Evolutionary conservation across 2,113 vertebrate genomes (phyloP).

Genomic region (Xerus inauris): DNA sequence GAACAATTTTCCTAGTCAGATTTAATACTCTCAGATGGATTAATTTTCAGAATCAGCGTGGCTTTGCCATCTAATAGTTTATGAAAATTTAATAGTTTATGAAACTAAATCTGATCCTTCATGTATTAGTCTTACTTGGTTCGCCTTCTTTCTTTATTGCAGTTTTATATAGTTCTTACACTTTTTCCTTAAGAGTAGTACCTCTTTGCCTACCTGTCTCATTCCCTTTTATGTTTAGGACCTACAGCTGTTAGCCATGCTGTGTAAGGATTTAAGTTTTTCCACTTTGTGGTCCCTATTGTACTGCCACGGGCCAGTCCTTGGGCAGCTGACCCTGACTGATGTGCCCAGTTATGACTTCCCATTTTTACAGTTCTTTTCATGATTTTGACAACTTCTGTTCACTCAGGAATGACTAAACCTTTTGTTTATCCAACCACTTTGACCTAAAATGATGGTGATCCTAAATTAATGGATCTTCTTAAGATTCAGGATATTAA

Average conservation of each 20-base stretch:
- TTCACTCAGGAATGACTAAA: neutral
- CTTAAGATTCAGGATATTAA: neutral
- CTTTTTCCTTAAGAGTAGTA: neutral
- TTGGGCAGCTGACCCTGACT: neutral
- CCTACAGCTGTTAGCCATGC: neutral
- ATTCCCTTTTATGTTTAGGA: neutral
- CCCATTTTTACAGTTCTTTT: neutral
- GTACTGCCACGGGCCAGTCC: neutral
- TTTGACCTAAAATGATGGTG: neutral
- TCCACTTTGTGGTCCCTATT: neutral
- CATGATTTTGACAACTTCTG: neutral
- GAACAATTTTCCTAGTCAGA: neutral
- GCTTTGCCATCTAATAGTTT: neutral
- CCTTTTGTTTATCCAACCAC: neutral
- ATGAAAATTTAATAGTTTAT: conserved; percentile 2
- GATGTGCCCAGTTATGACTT: neutral
- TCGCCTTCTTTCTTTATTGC: neutral
- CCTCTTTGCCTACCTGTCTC: neutral
- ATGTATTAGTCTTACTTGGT: neutral
- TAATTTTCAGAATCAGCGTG: neutral
- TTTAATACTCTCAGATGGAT: neutral
- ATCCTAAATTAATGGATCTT: neutral
- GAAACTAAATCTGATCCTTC: neutral
- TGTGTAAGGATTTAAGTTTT: neutral
- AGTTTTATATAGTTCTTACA: neutral